These are phyloP conservation scores for Drosophila ironensis DNA, from an alignment of 1,140 invertebrate genomes.

Conservation along the genomic window DNA sequence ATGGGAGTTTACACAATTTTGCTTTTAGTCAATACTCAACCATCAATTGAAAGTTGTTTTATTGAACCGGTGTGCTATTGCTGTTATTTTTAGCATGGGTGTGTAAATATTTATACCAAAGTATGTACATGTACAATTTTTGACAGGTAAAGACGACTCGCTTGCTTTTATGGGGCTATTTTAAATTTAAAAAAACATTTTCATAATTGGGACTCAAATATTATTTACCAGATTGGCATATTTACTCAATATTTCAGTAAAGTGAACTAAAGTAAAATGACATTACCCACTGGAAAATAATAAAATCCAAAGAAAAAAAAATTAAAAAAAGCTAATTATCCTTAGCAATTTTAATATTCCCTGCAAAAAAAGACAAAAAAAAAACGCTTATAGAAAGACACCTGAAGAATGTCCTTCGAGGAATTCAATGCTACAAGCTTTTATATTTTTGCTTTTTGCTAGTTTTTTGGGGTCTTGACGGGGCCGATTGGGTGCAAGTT, in stretches of 20 bases:
- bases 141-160: too few relatives aligned
- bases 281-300: too few relatives aligned
- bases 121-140: too few relatives aligned
- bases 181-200: too few relatives aligned
- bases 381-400: conserved; percentile 7
- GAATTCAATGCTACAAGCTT: conserved; percentile 23
- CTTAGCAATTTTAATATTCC: neutral
- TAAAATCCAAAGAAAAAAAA: too few relatives aligned
- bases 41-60: conserved; percentile 12
- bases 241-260: too few relatives aligned
- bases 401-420: conserved; percentile 21
- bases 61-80: conserved; percentile 28
- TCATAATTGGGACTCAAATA: too few relatives aligned
- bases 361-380: too few relatives aligned
- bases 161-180: too few relatives aligned
- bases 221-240: too few relatives aligned
- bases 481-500: conserved; percentile 3
- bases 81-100: conserved; percentile 21
- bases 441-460: neutral
- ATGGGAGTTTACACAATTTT: conserved; percentile 14
- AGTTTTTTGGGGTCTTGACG: neutral
- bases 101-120: conserved; percentile 24
- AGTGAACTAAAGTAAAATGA: too few relatives aligned
- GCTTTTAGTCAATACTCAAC: conserved; percentile 30
- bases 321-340: conserved; percentile 50